Evolutionary conservation across 2,797 vertebrate species (phyloP), one percentile per base, ranked within the genome.

Genomic region (Neostethus bicornis): DNA sequence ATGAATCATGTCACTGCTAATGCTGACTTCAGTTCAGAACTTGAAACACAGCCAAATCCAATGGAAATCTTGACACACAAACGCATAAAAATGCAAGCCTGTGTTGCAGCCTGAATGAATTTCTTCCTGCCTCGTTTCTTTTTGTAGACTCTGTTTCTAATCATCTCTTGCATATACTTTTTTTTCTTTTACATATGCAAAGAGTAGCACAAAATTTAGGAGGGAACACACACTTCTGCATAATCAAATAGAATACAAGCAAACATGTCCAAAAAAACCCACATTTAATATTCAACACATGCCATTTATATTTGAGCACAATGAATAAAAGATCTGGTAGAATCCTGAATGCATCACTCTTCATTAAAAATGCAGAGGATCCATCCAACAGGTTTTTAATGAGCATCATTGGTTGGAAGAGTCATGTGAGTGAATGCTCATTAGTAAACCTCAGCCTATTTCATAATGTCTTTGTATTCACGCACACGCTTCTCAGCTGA

Each of bases 251-350:
- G 13, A 41, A 32, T 42, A 28, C 39, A 69, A 65, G 77, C 65
- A 80, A 81, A 75, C 77, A 68, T 17, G 49, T 83, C 61, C 38
- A 62, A 70, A 31, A 31, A 23, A 29, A 31, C 83, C 76, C 63
- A 63, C 73, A 85, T 86, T 51, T 58, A 80, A 55, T 62, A 81
- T 84, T 85, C 12, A 74, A 80, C 43, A 67, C 20, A 66, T 75
- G 79, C 9, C 78, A 87, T 87, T 80, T 71, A 90, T 90, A 80
- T 90, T 90, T 66, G 73, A 87, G 77, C 37, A 54, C 39, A 26
- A 75, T 90, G 51, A 89, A 91, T 90, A 80, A 89, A 87, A 85
- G 80, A 90, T 89, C 80, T 75, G 74, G 44, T 37, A 70, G 79
- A 88, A 82, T 86, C 73, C 66, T 45, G 70, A 79, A 87, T 75